These are phyloP conservation scores for Donacobius atricapilla DNA, from an alignment of 2,113 vertebrate genomes.

Conservation along the genomic window DNA sequence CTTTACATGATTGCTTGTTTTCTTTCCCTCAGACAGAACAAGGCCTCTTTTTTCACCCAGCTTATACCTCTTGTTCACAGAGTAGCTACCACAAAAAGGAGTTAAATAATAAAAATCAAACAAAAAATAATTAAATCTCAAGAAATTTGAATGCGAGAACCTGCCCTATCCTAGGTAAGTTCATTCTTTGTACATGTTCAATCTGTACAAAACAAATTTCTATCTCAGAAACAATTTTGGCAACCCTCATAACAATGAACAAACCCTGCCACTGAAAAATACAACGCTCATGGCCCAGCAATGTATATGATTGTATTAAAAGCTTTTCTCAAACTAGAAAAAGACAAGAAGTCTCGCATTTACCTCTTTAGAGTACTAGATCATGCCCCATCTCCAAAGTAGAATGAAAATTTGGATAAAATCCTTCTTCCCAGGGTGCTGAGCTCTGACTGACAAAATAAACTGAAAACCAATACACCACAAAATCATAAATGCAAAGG, in stretches of 20 bases:
- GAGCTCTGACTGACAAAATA: background rate
- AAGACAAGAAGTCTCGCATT: background rate
- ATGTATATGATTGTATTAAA: background rate
- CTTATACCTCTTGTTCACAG: background rate
- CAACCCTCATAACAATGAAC: background rate
- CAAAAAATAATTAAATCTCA: background rate
- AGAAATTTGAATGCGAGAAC: background rate
- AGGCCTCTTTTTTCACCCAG: background rate
- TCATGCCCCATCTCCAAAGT: background rate
- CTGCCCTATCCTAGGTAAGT: background rate
- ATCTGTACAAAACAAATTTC: background rate
- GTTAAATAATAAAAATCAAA: background rate
- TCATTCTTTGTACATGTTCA: background rate
- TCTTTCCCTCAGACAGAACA: background rate
- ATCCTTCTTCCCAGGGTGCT: rapidly evolving
- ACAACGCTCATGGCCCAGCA: background rate
- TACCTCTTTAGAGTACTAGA: background rate
- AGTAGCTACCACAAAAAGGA: background rate
- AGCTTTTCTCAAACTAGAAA: background rate
- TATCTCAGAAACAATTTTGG: background rate
- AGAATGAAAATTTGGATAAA: background rate
- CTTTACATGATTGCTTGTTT: background rate
- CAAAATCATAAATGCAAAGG: background rate
- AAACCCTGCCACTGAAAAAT: background rate
- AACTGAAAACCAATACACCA: background rate